These are phyloP conservation scores for Timema cristinae DNA, from an alignment of 2,888 invertebrate species.

Conservation along the genomic window DNA sequence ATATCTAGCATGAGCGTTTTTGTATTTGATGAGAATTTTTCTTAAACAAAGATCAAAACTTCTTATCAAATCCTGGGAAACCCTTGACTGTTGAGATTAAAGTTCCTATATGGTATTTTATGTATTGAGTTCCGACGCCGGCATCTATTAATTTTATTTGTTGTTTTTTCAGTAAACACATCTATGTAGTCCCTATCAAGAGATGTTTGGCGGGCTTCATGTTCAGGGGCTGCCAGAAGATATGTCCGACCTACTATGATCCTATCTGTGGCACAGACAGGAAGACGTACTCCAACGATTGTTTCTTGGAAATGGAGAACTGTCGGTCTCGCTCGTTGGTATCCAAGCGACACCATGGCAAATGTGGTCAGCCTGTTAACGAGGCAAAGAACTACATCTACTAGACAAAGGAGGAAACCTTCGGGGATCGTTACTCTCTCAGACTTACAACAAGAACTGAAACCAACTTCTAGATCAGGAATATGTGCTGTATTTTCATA, in stretches of 20 bases:
- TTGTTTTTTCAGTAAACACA: conserved; percentile 66
- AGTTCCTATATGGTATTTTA: no score
- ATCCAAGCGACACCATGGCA: conserved; percentile 72
- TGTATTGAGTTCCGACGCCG: no score
- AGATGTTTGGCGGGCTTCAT: conserved; percentile 80
- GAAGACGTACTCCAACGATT: conserved; percentile 90
- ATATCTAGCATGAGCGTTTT: no score
- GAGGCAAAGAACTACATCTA: conserved; percentile 87
- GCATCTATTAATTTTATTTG: not conserved
- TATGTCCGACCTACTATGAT: conserved; percentile 81
- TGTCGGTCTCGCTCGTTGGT: conserved; percentile 79
- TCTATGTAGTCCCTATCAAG: conserved; percentile 86
- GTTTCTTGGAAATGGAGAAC: conserved; percentile 87
- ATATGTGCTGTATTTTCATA: no score
- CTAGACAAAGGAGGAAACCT: conserved; percentile 36
- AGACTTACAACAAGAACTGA: no score
- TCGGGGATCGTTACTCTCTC: no score
- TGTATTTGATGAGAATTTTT: no score
- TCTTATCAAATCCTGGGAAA: no score
- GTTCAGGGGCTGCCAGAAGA: conserved; percentile 81
- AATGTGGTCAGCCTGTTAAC: conserved; percentile 79
- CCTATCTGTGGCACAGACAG: conserved; percentile 91
- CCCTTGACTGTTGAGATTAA: no score
- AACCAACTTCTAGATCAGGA: no score
- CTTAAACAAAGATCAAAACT: no score